phyloP scores from a whole-genome alignment of 2,888 invertebrate species.

The Acanthosoma haemorrhoidale region DNA sequence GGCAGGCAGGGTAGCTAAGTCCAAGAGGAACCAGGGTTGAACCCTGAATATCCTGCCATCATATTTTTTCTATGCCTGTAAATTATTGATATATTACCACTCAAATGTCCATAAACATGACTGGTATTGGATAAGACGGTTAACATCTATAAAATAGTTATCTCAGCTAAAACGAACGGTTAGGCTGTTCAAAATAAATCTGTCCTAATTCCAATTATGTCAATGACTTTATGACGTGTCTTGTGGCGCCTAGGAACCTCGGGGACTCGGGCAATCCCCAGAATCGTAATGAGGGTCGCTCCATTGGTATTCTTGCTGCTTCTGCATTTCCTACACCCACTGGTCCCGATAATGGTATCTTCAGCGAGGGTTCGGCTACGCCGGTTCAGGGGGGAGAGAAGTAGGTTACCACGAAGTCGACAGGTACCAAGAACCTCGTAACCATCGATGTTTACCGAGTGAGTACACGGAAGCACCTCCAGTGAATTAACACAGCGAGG shows the following conservation, averaged over 20 bases:
- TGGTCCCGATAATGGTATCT: not conserved
- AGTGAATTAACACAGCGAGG: not conserved
- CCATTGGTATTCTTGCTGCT: not conserved
- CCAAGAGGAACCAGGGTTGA: too few relatives aligned
- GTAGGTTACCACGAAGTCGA: not conserved
- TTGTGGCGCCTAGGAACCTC: slow-evolving; percentile 3
- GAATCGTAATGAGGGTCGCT: not conserved
- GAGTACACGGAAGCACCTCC: not conserved
- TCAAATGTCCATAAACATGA: too few relatives aligned
- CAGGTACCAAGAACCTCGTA: not conserved
- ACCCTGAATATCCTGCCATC: too few relatives aligned
- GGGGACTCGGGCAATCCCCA: not conserved
- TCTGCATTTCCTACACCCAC: not conserved
- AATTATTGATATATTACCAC: too few relatives aligned
- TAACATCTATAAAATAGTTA: too few relatives aligned
- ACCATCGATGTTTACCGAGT: not conserved
- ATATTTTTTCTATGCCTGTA: too few relatives aligned
- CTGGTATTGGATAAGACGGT: too few relatives aligned
- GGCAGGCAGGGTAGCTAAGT: too few relatives aligned
- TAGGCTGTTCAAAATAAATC: too few relatives aligned
- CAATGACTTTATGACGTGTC: not conserved
- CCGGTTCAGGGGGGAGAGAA: not conserved
- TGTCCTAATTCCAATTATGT: slow-evolving; percentile 14
- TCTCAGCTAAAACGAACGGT: too few relatives aligned
- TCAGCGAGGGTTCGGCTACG: too few relatives aligned